Evolutionary conservation across 2,888 invertebrate genomes (phyloP), one percentile per base, ranked within the genome.

Genomic region (Netelia melanura): DNA sequence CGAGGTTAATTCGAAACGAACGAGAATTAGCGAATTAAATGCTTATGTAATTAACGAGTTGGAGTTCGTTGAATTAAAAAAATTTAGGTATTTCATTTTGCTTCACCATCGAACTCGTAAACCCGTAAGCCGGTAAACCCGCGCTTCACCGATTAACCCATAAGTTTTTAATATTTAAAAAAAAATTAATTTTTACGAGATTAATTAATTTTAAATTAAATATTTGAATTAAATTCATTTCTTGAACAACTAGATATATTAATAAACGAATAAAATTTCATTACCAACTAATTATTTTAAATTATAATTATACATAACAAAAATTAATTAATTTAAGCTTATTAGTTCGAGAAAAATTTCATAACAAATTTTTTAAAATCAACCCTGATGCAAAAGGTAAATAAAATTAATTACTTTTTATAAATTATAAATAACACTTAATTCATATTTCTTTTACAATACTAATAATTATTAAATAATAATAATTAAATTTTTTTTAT

Each of bases 311-410:
- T 0, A 96, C 95, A 96, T 94, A 95, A 95, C 95, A 89, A 94
- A 94, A 90, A 91, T 91, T 95, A 95, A 94, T 92, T 94, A 94
- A 94, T 95, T 96, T 95, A 93, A 94, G 95, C 95, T 95, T 95
- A 94, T 95, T 94, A 95, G 95, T 95, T 96, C 95, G 95, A 95
- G 94, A 96, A 58, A 17, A 17, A 17, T 17, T 17, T 17, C 17
- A 17, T 17, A 17, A 17, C 0, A 93, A 93, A 93, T 94, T 92
- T 83, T 82, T 75, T 92, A 90, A 95, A 17, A 96, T 95, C 95
- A 95, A 95, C 95, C 95, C 96, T 96, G 95, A 96, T 96, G 96
- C 96, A 95, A 96, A 96, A 96, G 96, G 96, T 96, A 96, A 95
- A 95, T 93, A 94, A 95, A 95, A 93, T 94, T 3, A 95, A 95